Evolutionary conservation across 2,797 vertebrate genomes (phyloP), one percentile per base, ranked within the genome.

Genomic region (Eutrigla gurnardus): DNA sequence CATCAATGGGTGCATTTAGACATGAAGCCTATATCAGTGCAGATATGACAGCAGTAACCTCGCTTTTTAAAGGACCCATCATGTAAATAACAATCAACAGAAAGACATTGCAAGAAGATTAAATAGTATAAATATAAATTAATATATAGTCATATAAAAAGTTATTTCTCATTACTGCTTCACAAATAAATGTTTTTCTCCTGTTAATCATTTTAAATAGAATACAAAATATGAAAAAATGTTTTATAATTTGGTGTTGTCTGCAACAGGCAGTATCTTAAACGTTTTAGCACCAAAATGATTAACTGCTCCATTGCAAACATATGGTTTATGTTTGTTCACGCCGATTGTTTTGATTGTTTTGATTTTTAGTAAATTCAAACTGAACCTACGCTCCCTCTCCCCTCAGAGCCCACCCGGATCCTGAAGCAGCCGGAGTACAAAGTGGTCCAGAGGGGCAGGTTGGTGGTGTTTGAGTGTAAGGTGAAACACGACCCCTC

Each of bases 381-480:
- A 60, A 42, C 8, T 60, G 6, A 43, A 4, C 35, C 55, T 52
- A 9, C 2, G 1, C 7, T 32, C 57, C n/a, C 14, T 17, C 15
- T 69, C 32, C 59, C 32, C 81, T 87, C 92, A 99, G 98, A 99
- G 78, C 96, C 97, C 33, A 99, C 98, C 0, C 94, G 96, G 69
- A 98, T 99, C 86, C 94, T 97, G 85, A 96, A 94, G 85, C 97
- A 97, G 73, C 97, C 97, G 0, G 95, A 97, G 88, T 96, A 97
- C 84, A 95, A 94, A 88, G 91, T 95, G 46, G 92, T 98, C 62
- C 96, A 97, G 92, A 95, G 95, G 81, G 95, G 95, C 35, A 84
- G 87, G 54, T 94, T 93, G 0, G 97, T 95, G 80, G 93, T 95
- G 67, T 98, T 99, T 89, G 96, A 98, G 87, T 99, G 98, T 88